Base-by-base conservation (phyloP, 1,140 invertebrate genomes). In the Drosophila chauvacae region DNA sequence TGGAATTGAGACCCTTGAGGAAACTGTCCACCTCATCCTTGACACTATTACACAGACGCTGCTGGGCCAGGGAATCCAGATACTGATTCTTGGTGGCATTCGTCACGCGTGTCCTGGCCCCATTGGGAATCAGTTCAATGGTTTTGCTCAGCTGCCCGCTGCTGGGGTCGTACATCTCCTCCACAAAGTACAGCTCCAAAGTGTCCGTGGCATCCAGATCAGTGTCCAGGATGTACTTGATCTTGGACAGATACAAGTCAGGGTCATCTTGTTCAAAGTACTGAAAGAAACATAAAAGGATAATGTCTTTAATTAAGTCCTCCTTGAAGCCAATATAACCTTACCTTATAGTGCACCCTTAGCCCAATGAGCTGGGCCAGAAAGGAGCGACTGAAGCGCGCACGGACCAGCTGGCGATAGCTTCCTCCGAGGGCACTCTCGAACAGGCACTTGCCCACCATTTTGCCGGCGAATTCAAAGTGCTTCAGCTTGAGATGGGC, bases 221-320 rank as follows among this genome's bases (percentile, higher is more conserved):
- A 75, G 98, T 97, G 80, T 98, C 97, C 61, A 98, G 93, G 57
- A 99, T 97, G 92, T 97, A 98, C 91, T 97, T 97, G 16, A 99
- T 96, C 94, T 98, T 98, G 14, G 96, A 96, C 57, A 98, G 93
- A 92, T 98, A 98, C 28, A 98, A 93, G 92, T 98, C 97, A 0
- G 98, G 98, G 93, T 98, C 98, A 91, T 99, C 98, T 93, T 98
- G 97, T 91, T 98, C 97, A 93, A 99, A 99, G 93, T 98, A 98
- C 96, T 92, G 51, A 16, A 11, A 11, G 33, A 4, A 33, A 9
- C 14, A 9, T 35, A 44, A 50, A 13, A 50, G 35, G 0, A 10
- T 16, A 50, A 51, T 18, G 42, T 18, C 33, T n/a, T 35, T 35
- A 42, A 37, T 23, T 18, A 28, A 39, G 42, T 14, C 7, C 13